Percentiles rank a stretch among this genome's conserved stretches.
Evolutionary conservation across 2,113 vertebrate species (phyloP).

Genomic region (Eclectus roratus): DNA sequence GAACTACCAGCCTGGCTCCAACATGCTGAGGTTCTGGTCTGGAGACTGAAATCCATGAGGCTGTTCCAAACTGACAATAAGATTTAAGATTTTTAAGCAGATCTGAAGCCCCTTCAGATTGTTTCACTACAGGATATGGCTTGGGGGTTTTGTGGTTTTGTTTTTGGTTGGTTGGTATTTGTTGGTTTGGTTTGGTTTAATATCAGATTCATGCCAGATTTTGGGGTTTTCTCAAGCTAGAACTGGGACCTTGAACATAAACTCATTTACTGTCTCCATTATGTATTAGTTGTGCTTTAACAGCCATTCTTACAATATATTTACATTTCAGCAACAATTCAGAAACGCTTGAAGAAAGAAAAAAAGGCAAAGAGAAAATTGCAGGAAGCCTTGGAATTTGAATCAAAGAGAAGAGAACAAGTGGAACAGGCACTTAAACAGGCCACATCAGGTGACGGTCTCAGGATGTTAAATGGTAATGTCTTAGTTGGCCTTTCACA

Average conservation of each 20-base stretch:
- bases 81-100: not conserved
- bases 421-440: conserved; percentile 87
- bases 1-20: not conserved
- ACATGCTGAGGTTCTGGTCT: not conserved
- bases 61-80: not conserved
- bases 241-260: not conserved
- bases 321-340: conserved; percentile 82
- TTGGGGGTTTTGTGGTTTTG: not conserved
- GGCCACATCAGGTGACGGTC: conserved; percentile 78
- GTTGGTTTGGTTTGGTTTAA: not conserved
- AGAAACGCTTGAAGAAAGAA: conserved; percentile 91
- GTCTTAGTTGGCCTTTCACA: conserved; percentile 42
- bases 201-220: not conserved
- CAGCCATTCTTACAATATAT: not conserved
- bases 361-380: conserved; percentile 93
- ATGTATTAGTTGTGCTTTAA: not conserved
- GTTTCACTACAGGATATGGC: not conserved
- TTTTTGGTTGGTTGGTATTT: not conserved
- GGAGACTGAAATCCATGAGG: not conserved
- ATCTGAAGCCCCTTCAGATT: not conserved
- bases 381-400: conserved; percentile 89
- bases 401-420: conserved; percentile 88
- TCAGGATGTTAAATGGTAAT: conserved; percentile 85
- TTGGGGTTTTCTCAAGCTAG: not conserved
- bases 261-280: not conserved